Base-by-base conservation (phyloP, 2,888 invertebrate species). In the Lacanobia wlatinum region DNA sequence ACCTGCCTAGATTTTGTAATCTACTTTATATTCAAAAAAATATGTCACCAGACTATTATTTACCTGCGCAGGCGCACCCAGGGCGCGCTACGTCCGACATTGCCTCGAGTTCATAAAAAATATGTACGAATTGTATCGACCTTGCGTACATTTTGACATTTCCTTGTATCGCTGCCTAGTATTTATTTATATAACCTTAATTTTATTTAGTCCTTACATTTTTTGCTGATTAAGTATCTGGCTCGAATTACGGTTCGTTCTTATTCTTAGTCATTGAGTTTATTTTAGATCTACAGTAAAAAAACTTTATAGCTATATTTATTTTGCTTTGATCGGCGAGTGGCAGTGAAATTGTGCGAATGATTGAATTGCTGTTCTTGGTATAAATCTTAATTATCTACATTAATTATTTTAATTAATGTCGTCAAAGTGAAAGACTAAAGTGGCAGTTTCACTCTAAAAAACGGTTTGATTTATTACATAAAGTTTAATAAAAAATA, bases 101-200 rank as follows among this genome's bases (percentile, higher is more conserved):
- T 87, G 86, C 87, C 70, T 79, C 64, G 67, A 77, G 78, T 63
- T 78, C 73, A 86, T 81, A 86, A 86, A 83, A 85, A 81, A 70
- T 78, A 79, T 82, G 70, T 83, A 83, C 72, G 75, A 83, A 86
- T 83, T 83, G 66, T 79, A 70, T 71, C 55, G 73, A 82, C 85
- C 85, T 86, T 84, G 84, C 67, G 59, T 61, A 78, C 61, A 80
- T 78, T 85, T 73, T 76, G 82, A 76, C 86, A 84, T 86, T 86
- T 84, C 85, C 86, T 83, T 83, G 78, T 76, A 78, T 73, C 61
- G 60, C 63, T 74, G 73, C 82, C 83, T 86, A 86, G 85, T 74
- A 83, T 84, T 82, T 84, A 86, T 84, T 63, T 72, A 77, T 73
- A 73, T 80, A 83, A 80, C 80, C 78, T 85, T 78, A 82, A 78